phyloP scores from a whole-genome alignment of 2,888 invertebrate genomes.

The Therioaphis trifolii region DNA sequence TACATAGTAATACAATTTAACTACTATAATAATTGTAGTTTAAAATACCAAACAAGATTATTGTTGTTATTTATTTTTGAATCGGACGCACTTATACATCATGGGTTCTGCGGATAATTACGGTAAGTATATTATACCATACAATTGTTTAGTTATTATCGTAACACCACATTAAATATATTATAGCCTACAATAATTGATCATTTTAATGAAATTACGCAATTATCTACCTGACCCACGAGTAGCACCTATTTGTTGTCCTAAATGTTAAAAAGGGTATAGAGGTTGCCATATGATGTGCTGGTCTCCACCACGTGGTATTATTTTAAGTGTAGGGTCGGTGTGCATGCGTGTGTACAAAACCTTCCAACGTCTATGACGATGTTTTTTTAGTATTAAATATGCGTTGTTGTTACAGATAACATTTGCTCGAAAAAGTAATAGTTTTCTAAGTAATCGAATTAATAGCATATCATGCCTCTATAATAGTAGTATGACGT shows the following conservation, averaged over 20 bases:
- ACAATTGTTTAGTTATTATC: conserved; percentile 28
- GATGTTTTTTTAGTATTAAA: conserved; percentile 46
- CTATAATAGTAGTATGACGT: too few relatives aligned
- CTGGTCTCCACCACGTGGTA: conserved; percentile 23
- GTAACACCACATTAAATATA: conserved; percentile 27
- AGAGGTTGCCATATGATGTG: conserved; percentile 8
- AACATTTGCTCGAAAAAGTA: conserved; percentile 4
- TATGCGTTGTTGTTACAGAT: conserved; percentile 29
- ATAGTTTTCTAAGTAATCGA: conserved; percentile 12
- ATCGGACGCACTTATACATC: neutral
- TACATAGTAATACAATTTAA: too few relatives aligned
- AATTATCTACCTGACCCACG: conserved; percentile 3
- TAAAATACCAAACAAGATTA: too few relatives aligned
- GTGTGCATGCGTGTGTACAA: conserved; percentile 29
- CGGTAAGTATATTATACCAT: too few relatives aligned
- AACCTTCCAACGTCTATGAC: conserved; percentile 21
- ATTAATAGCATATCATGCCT: neutral
- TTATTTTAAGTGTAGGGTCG: conserved; percentile 57
- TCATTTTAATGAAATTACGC: conserved; percentile 56
- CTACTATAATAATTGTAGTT: too few relatives aligned
- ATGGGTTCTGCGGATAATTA: neutral
- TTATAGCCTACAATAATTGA: conserved; percentile 32
- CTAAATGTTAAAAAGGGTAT: conserved; percentile 36
- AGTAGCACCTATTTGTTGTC: conserved; percentile 1
- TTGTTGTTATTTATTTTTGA: conserved; percentile 2